Evolutionary conservation across 2,113 vertebrate species (phyloP), one percentile per base, ranked within the genome.

Genomic region (Microtus ochrogaster): DNA sequence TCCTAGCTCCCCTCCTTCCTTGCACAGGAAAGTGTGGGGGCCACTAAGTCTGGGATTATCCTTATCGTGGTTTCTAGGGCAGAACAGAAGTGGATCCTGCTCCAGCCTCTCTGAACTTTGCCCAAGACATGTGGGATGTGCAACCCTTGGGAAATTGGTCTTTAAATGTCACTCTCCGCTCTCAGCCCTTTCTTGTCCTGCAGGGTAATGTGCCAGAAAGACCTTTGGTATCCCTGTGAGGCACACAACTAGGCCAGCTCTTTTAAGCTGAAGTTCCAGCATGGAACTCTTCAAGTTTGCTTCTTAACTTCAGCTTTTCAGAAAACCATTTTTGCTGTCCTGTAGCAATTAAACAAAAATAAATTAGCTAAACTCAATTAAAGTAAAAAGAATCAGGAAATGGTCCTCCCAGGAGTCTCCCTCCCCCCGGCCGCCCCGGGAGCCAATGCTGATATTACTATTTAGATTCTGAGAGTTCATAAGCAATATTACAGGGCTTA

Each of bases 371-470:
- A 63, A 19, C n/a, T 89, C 73, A 84, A 36, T 24, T 44, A 55
- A 70, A 90, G 47, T 44, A 84, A 74, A 85, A 85, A 92, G 77
- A 91, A 94, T 82, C 92, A 96, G 98, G 97, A 98, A 96, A 73
- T 66, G 90, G 68, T 44, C 78, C 96, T 94, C 95, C 97, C 52
- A 14, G 36, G 95, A 93, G 68, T 47, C 47, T 9, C 47, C 47
- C 47, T 1, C 49, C 49, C 49, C 11, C 2, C 47, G 7, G 1
- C 47, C 9, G 47, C 12, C 52, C 4, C 5, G 0, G 7, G 77
- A 93, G 79, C 33, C 77, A 82, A 28, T 72, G 92, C 97, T 97
- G 89, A 6, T 77, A 82, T 65, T 26, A 89, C 76, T 76, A 52
- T 66, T 49, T 76, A 47, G 47, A 68, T 55, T 44, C 73, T 39